Percentiles rank a stretch among this genome's conserved stretches.
phyloP scores from a whole-genome alignment of 2,888 invertebrate species.

The Cosmopolites sordidus region DNA sequence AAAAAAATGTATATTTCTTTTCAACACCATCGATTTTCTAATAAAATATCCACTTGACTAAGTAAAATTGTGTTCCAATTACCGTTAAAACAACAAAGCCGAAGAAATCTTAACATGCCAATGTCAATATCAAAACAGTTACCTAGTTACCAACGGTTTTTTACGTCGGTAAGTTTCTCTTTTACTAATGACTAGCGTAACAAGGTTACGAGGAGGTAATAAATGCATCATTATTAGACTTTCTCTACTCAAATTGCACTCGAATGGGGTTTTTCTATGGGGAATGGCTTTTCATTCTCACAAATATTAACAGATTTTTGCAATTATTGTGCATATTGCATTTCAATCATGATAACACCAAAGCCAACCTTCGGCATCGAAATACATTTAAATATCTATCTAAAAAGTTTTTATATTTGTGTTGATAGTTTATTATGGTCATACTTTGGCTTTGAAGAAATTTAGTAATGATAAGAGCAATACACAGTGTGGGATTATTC shows the following conservation, averaged over 20 bases:
- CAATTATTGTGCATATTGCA: too few species aligned
- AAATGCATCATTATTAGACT: slow-evolving; percentile 27
- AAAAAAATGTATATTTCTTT: too few species aligned
- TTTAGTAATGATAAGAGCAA: too few species aligned
- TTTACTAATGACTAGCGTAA: slow-evolving; percentile 28
- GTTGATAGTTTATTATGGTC: too few species aligned
- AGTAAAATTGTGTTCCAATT: slow-evolving; percentile 15
- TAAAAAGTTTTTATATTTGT: too few species aligned
- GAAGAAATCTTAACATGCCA: slow-evolving; percentile 34
- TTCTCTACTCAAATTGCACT: slow-evolving; percentile 25
- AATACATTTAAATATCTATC: too few species aligned
- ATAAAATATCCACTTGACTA: too few species aligned
- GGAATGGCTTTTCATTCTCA: slow-evolving; percentile 7
- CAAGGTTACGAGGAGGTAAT: slow-evolving; percentile 28
- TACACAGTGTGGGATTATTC: too few species aligned
- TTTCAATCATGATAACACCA: not conserved
- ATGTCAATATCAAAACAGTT: slow-evolving; percentile 40
- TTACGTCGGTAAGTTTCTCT: slow-evolving; percentile 24
- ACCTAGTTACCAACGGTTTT: slow-evolving; percentile 33
- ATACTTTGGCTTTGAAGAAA: too few species aligned
- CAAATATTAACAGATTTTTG: slow-evolving; percentile 19
- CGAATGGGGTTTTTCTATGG: slow-evolving; percentile 4
- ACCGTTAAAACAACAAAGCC: slow-evolving; percentile 28
- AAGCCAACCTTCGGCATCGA: too few species aligned
- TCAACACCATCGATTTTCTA: too few species aligned